phyloP scores from a whole-genome alignment of 2,888 invertebrate genomes.

The Loripinus fragilis region DNA sequence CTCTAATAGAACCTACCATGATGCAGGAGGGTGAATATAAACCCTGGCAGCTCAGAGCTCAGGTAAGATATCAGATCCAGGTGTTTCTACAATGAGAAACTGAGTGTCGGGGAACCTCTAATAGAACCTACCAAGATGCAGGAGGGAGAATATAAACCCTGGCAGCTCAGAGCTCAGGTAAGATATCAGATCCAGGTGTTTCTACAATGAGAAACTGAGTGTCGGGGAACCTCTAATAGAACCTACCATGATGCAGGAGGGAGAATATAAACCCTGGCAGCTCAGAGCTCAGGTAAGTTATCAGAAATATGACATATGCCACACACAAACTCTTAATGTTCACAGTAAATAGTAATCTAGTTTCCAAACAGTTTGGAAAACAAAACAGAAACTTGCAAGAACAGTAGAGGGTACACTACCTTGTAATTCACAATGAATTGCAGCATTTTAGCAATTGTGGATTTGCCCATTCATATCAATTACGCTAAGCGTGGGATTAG shows the following conservation, averaged over 20 bases:
- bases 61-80: slow-evolving; percentile 75
- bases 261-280: slow-evolving; percentile 89
- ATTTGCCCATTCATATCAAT: no score
- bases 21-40: slow-evolving; percentile 87
- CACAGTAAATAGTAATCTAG: no score
- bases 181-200: no score
- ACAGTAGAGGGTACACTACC: no score
- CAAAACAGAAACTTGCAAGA: no score
- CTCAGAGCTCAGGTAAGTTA: slow-evolving; percentile 87
- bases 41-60: slow-evolving; percentile 90
- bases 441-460: no score
- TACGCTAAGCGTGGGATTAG: no score
- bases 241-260: slow-evolving; percentile 86
- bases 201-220: slow-evolving; percentile 80
- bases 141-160: slow-evolving; percentile 88
- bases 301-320: no score
- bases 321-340: no score
- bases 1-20: slow-evolving; percentile 85
- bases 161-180: slow-evolving; percentile 88
- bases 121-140: slow-evolving; percentile 84
- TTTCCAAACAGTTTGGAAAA: no score
- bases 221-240: slow-evolving; percentile 67
- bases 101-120: slow-evolving; percentile 74
- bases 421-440: no score
- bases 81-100: slow-evolving; percentile 80